Evolutionary conservation across 2,888 invertebrate genomes (phyloP).

Genomic region (Zelleria hepariella): DNA sequence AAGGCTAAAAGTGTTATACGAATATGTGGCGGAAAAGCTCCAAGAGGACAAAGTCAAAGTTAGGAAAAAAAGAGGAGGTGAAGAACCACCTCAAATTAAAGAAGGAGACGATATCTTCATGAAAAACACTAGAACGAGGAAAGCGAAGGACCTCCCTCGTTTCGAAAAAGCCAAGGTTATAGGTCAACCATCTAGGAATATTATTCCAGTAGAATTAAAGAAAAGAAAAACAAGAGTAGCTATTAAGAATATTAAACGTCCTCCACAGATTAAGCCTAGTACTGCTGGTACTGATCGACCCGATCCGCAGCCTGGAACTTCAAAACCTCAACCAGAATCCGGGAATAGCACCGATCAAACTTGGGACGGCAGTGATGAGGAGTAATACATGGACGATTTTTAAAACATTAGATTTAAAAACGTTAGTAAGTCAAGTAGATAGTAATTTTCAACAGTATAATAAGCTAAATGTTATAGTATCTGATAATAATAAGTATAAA

Average conservation of each 20-base stretch:
- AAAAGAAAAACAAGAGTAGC: conserved; percentile 3
- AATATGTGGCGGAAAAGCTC: conserved; percentile 10
- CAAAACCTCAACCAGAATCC: too few relatives aligned
- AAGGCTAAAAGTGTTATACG: conserved; percentile 12
- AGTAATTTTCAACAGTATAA: too few relatives aligned
- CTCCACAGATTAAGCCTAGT: conserved; percentile 14
- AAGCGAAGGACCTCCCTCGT: conserved; percentile 17
- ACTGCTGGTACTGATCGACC: too few relatives aligned
- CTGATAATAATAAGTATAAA: too few relatives aligned
- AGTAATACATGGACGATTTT: too few relatives aligned
- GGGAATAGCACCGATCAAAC: too few relatives aligned
- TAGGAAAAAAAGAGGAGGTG: conserved; percentile 13
- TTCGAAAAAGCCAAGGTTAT: conserved; percentile 17
- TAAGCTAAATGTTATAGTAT: too few relatives aligned
- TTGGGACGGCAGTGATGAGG: too few relatives aligned
- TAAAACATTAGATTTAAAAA: too few relatives aligned
- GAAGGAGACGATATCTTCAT: conserved; percentile 15
- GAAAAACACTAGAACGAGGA: conserved; percentile 16
- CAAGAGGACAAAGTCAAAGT: not conserved
- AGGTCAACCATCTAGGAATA: conserved; percentile 13
- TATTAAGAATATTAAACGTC: conserved; percentile 12
- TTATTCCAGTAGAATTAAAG: conserved; percentile 5
- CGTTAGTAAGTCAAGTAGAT: too few relatives aligned
- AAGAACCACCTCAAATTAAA: conserved; percentile 10
- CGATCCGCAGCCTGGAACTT: too few relatives aligned